Evolutionary conservation across 2,888 invertebrate species (phyloP), one percentile per base, ranked within the genome.

Genomic region (Automeris io): DNA sequence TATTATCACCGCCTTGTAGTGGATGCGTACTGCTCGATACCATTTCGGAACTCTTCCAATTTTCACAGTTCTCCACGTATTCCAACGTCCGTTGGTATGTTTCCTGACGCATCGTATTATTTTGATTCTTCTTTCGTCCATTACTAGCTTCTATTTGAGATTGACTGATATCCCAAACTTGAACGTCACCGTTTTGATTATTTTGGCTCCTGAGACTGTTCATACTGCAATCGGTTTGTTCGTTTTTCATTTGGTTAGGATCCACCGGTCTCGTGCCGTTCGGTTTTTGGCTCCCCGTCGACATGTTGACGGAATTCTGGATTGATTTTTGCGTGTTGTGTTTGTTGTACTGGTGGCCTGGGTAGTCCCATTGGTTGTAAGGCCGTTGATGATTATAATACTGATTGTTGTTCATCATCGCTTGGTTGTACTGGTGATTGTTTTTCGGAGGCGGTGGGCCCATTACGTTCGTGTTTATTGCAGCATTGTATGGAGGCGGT

Each of bases 41-140:
- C 60, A 89, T 89, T 52, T 92, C 92, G 0, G 90, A 88, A 60
- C 89, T 91, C 55, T 91, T 89, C 95, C 95, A 95, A 40, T 92
- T 93, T 60, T 95, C 94, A 67, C 96, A 96, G 52, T 91, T 93
- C 61, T 95, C 95, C 0, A 97, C 96, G 57, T 97, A 97, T 51
- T 96, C 96, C 40, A 96, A 77, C 0, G 97, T 97, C 43, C 96
- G 89, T 61, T 95, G 93, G 70, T 96, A 96, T 0, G 95, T 91
- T 39, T 96, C 96, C 39, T 94, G 93, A 8, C 93, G 88, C 95
- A 96, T 95, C 3, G 63, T 70, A 22, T 50, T 73, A 18, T 70
- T 76, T 35, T 78, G 77, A 40, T 70, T 81, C 61, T 79, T 85
- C 56, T 74, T 81, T 38, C 78, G 68, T 4, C 80, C 81, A 43